Percentiles rank a stretch among this genome's conserved stretches.
Conservation (phyloP, 2,113 vertebrate species). For the Syrrhaptes paradoxus region DNA sequence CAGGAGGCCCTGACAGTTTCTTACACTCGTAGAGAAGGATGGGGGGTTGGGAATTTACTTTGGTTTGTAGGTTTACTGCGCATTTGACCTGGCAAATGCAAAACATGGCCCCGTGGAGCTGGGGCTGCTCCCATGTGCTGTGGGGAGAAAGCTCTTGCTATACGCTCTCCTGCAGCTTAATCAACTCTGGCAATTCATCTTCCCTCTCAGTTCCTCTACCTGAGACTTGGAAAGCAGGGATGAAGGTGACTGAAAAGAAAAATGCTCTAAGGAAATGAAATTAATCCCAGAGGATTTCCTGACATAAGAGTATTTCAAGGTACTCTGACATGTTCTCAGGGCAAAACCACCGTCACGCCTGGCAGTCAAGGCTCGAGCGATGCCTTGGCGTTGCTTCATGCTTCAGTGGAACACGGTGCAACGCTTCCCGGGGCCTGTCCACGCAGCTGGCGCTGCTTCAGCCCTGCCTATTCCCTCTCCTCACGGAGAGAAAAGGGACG, state of each 20-base stretch:
- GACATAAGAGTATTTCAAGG: constrained; percentile 14
- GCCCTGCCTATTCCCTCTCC: neutral
- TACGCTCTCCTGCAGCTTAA: neutral
- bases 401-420: neutral
- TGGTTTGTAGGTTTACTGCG: neutral
- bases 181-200: neutral
- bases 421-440: neutral
- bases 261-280: neutral
- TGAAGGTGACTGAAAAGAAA: neutral
- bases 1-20: neutral
- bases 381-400: neutral
- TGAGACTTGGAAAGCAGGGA: neutral
- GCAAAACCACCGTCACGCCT: neutral
- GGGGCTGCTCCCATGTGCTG: neutral
- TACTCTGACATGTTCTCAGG: neutral
- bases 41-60: neutral
- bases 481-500: neutral
- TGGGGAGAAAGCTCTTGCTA: neutral
- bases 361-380: neutral
- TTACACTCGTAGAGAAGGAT: neutral
- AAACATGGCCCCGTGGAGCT: rapidly evolving
- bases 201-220: neutral
- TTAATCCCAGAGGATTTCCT: constrained; percentile 40
- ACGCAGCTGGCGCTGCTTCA: neutral
- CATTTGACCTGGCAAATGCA: neutral